Percentiles rank a stretch among this genome's conserved stretches.
Evolutionary conservation across 2,797 vertebrate genomes (phyloP).

Genomic region (Morelia viridis): DNA sequence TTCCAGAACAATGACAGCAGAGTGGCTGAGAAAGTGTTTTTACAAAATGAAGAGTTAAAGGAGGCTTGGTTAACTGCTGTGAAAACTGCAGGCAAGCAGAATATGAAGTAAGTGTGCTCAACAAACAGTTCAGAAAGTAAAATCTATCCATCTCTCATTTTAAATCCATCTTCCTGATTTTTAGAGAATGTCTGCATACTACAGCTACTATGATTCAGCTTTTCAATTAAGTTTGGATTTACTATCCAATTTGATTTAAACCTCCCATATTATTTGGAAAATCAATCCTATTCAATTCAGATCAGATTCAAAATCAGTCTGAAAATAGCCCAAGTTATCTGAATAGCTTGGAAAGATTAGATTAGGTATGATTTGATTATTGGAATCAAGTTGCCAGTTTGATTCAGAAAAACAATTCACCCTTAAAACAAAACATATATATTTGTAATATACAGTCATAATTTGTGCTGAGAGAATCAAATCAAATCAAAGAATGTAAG

Average conservation of each 20-base stretch:
- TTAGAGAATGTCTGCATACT: slow-evolving; percentile 16
- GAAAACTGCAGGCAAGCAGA: not conserved
- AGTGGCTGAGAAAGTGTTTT: not conserved
- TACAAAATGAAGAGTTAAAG: not conserved
- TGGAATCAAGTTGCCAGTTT: not conserved
- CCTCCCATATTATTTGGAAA: not conserved
- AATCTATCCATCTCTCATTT: not conserved
- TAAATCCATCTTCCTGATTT: slow-evolving; percentile 21
- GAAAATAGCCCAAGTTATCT: not conserved
- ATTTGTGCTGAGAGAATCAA: not conserved
- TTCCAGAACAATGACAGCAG: not conserved
- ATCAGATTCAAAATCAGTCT: not conserved
- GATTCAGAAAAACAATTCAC: no score
- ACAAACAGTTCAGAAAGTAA: not conserved
- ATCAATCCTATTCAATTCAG: not conserved
- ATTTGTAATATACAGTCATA: not conserved
- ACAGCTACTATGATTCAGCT: not conserved
- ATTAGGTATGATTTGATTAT: not conserved
- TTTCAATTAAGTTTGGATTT: not conserved
- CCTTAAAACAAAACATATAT: no score
- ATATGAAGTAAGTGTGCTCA: not conserved
- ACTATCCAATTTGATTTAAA: not conserved
- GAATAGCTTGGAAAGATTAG: slow-evolving; percentile 21
- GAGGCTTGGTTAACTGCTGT: fast-evolving
- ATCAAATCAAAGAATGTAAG: not conserved